Evolutionary conservation across 2,113 vertebrate species (phyloP).

Genomic region (Tympanuchus pallidicinctus): DNA sequence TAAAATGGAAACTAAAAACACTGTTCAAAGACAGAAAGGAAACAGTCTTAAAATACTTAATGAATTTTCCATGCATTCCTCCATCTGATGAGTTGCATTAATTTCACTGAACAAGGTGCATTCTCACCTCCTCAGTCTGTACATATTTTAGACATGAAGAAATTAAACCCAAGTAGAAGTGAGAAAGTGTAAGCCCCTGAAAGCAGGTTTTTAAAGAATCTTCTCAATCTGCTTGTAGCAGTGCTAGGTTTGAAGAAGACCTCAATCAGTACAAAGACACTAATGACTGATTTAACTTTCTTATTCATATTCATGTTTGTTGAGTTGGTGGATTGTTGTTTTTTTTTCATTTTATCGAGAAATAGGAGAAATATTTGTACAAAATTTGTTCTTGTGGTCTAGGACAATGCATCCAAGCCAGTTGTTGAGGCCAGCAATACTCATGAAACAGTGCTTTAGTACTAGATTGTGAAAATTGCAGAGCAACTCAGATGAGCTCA

Average conservation of each 20-base stretch:
- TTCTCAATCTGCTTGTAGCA: neutral
- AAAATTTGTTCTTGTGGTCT: slow-evolving; percentile 12
- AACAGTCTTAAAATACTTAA: neutral
- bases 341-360: neutral
- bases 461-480: neutral
- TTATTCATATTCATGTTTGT: neutral
- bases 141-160: slow-evolving; percentile 4
- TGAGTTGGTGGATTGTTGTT: neutral
- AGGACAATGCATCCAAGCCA: neutral
- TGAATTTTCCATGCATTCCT: slow-evolving; percentile 22
- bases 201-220: neutral
- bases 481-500: slow-evolving; percentile 40
- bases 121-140: neutral
- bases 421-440: neutral
- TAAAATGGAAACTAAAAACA: slow-evolving; percentile 22
- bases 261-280: neutral
- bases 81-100: neutral
- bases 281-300: neutral
- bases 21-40: slow-evolving; percentile 26
- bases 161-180: neutral
- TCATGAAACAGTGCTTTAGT: neutral
- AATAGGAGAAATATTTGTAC: neutral
- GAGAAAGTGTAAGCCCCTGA: neutral
- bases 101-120: neutral
- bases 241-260: neutral